Evolutionary conservation across 2,797 vertebrate genomes (phyloP).

Genomic region (Atherinosoma microstoma): DNA sequence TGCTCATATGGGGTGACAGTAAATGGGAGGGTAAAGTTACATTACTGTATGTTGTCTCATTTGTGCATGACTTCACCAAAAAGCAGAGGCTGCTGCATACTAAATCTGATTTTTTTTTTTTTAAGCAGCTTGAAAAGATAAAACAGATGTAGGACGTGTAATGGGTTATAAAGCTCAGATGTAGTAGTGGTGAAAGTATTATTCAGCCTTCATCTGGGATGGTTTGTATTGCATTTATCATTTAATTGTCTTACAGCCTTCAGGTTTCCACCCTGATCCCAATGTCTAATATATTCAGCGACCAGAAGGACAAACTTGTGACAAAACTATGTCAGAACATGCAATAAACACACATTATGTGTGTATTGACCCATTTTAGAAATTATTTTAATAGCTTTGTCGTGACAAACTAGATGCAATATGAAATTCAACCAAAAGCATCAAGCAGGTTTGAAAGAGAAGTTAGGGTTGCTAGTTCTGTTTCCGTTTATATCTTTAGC

Average conservation of each 20-base stretch:
- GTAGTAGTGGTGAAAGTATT: no score
- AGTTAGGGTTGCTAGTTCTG: no score
- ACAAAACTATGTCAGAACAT: background rate
- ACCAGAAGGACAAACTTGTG: background rate
- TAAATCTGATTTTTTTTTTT: no score
- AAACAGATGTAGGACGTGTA: background rate
- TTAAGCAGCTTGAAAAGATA: background rate
- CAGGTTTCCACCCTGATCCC: background rate
- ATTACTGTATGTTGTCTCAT: conserved; percentile 4
- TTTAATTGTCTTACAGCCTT: background rate
- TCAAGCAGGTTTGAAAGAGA: background rate
- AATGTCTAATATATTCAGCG: background rate
- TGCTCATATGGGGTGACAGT: conserved; percentile 22
- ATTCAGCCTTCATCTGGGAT: no score
- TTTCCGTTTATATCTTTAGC: no score
- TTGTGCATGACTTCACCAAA: background rate
- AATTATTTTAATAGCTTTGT: background rate
- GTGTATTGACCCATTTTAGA: background rate
- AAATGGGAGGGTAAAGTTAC: conserved; percentile 19
- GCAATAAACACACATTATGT: background rate
- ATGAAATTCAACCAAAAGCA: background rate
- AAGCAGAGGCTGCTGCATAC: background rate
- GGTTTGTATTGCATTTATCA: background rate
- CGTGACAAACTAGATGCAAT: background rate
- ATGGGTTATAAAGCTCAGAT: no score